Evolutionary conservation across 2,797 vertebrate genomes (phyloP).

Genomic region (Gallinago nigripennis): DNA sequence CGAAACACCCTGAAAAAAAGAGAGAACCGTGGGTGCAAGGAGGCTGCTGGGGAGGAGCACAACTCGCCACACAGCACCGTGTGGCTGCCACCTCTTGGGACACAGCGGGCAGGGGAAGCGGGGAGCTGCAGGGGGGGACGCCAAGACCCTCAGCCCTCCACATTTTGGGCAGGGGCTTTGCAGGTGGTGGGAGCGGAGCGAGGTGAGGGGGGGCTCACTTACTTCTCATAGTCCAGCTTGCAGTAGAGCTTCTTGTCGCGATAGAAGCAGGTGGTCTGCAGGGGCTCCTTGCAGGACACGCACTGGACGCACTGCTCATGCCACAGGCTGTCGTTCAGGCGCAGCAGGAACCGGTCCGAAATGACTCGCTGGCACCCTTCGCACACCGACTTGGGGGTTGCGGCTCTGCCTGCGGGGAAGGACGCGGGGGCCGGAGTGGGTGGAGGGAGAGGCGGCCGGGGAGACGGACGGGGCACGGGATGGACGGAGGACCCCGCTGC

Average conservation of each 20-base stretch:
- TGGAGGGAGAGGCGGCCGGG: background rate
- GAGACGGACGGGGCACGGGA: background rate
- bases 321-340: constrained; percentile 92
- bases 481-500: background rate
- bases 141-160: accelerated
- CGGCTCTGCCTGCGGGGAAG: constrained; percentile 71
- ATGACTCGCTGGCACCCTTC: constrained; percentile 90
- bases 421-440: background rate
- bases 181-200: accelerated
- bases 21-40: accelerated
- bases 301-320: constrained; percentile 93
- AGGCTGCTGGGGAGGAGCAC: background rate
- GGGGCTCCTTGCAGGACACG: constrained; percentile 86
- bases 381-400: constrained; percentile 83
- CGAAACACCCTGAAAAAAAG: background rate
- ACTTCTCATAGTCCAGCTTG: constrained; percentile 92
- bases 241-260: constrained; percentile 94
- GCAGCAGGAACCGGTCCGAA: constrained; percentile 90
- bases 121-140: background rate
- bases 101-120: accelerated
- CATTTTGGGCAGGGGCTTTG: background rate
- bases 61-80: background rate
- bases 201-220: constrained; percentile 66
- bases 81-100: background rate
- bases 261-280: constrained; percentile 91